Evolutionary conservation across 2,113 vertebrate genomes (phyloP).

Genomic region (Alexandromys fortis): DNA sequence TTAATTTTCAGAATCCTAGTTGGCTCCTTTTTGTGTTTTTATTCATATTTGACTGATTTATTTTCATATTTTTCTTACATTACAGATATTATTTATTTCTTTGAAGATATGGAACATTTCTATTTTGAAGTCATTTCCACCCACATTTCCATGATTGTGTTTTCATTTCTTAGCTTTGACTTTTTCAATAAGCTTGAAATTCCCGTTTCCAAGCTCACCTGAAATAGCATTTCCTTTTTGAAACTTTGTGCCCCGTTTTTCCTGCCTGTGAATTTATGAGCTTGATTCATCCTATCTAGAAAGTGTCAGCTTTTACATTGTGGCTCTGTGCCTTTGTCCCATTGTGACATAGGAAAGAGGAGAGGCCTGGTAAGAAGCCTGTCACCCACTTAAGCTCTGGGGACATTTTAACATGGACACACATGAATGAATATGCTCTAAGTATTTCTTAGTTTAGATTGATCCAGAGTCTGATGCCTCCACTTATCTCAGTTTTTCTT

Average conservation of each 20-base stretch:
- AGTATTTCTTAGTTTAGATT: neutral
- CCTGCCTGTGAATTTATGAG: neutral
- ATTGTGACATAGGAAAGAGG: neutral
- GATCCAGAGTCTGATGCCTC: neutral
- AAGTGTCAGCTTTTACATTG: neutral
- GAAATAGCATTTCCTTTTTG: neutral
- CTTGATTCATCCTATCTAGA: neutral
- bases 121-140: conserved; percentile 20
- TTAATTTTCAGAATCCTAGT: neutral
- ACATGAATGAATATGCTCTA: neutral
- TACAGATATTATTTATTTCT: conserved; percentile 46
- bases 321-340: neutral
- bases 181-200: neutral
- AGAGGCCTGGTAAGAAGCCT: neutral
- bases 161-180: conserved; percentile 17
- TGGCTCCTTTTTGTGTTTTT: neutral
- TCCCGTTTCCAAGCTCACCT: neutral
- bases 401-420: neutral
- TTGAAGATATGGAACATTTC: neutral
- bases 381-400: neutral
- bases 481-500: neutral
- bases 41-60: neutral
- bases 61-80: conserved; percentile 2
- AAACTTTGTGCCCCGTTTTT: neutral
- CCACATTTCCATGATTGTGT: neutral